phyloP scores from a whole-genome alignment of 2,888 invertebrate species.

The Lacanobia oleracea region DNA sequence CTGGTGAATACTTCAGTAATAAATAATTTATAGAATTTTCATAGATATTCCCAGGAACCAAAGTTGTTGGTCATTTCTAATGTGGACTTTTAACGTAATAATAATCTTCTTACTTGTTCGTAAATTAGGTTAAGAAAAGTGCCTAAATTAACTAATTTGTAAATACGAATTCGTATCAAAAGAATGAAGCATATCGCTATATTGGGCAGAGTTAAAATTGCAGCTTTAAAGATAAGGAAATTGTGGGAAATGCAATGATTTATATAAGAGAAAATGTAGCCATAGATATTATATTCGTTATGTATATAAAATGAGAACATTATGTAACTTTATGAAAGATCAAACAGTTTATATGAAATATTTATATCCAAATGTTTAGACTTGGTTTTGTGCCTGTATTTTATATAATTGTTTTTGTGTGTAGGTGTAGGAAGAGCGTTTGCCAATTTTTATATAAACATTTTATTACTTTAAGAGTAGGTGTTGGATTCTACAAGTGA shows the following conservation, averaged over 20 bases:
- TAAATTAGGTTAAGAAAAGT: slow-evolving; percentile 34
- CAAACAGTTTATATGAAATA: slow-evolving; percentile 39
- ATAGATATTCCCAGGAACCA: slow-evolving; percentile 8
- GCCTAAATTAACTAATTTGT: slow-evolving; percentile 26
- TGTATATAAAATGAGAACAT: slow-evolving; percentile 42
- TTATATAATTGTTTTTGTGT: slow-evolving; percentile 69
- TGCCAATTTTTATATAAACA: slow-evolving; percentile 74
- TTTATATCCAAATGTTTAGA: slow-evolving; percentile 52
- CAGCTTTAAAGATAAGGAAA: slow-evolving; percentile 52
- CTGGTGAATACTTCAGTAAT: slow-evolving; percentile 10
- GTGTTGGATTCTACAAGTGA: slow-evolving; percentile 65
- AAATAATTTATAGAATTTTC: background rate
- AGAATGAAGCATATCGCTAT: slow-evolving; percentile 44
- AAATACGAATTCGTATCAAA: slow-evolving; percentile 35
- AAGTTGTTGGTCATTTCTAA: slow-evolving; percentile 18
- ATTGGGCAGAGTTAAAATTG: slow-evolving; percentile 37
- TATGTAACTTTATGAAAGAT: slow-evolving; percentile 46
- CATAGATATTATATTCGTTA: slow-evolving; percentile 49
- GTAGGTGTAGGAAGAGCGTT: slow-evolving; percentile 78
- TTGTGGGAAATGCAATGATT: slow-evolving; percentile 52
- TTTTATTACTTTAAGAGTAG: slow-evolving; percentile 66
- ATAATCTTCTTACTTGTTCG: slow-evolving; percentile 1
- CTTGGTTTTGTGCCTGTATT: slow-evolving; percentile 74
- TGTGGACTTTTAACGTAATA: slow-evolving; percentile 3
- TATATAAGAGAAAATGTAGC: slow-evolving; percentile 42